Evolutionary conservation across 2,888 invertebrate species (phyloP).

Genomic region (Eupithecia vulgata): DNA sequence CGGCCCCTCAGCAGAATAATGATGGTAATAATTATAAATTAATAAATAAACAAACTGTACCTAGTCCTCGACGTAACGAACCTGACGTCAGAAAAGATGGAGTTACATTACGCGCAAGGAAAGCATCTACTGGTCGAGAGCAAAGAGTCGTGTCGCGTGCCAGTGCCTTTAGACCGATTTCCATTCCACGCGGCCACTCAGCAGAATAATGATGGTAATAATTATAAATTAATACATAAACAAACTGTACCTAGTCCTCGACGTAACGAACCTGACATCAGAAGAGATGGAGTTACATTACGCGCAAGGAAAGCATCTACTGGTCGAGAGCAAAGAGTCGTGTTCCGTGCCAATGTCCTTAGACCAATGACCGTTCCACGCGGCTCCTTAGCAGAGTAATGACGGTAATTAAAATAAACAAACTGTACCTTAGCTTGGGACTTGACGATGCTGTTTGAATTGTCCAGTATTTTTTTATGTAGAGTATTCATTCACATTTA

Average conservation of each 20-base stretch:
- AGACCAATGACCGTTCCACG: constrained; percentile 92
- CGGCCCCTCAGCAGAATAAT: constrained; percentile 41
- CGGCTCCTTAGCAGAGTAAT: constrained; percentile 41
- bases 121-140: constrained; percentile 96
- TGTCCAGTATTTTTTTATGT: neutral
- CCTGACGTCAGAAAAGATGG: constrained; percentile 95
- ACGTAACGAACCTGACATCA: constrained; percentile 93
- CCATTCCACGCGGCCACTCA: constrained; percentile 85
- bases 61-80: constrained; percentile 96
- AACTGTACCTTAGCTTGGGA: constrained; percentile 88
- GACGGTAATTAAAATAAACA: neutral
- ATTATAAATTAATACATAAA: neutral
- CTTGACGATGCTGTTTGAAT: too few relatives aligned
- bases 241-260: constrained; percentile 94
- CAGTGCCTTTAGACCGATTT: constrained; percentile 94
- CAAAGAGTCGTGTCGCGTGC: constrained; percentile 95
- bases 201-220: constrained; percentile 10
- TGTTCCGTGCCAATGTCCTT: constrained; percentile 96
- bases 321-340: constrained; percentile 95
- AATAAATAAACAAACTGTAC: constrained; percentile 86
- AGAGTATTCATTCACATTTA: too few relatives aligned
- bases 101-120: constrained; percentile 92
- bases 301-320: constrained; percentile 92
- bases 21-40: neutral
- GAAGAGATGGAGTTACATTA: constrained; percentile 97